Evolutionary conservation across 2,888 invertebrate genomes (phyloP), one percentile per base, ranked within the genome.

Genomic region (Micropterix aruncella): DNA sequence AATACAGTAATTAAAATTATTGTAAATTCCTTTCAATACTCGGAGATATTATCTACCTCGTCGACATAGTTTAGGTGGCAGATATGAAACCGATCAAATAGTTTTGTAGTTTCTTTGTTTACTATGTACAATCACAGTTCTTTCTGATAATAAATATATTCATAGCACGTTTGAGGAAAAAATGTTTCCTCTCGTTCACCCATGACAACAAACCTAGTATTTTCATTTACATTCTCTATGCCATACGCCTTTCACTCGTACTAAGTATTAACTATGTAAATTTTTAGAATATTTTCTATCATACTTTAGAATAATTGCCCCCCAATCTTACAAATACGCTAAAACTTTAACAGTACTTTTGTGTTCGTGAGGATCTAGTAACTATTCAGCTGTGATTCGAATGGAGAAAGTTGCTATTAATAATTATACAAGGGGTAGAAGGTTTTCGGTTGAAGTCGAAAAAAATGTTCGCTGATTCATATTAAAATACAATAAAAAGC

Each of bases 251-350:
- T 44, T 42, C 47, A 47, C 43, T 46, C 44, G 45, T 43, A 42
- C 42, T 41, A 44, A 43, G 45, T 41, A 44, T 50, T 44, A 27
- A 27, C 36, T 44, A 44, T 37, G 37, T 43, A 19, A 43, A 37
- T 42, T 39, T 49, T 51, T 51, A 51, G 51, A 50, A 51, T 51
- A 49, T 51, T 45, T 46, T 51, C 50, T 51, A 51, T 51, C 46
- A 48, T 51, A 51, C 45, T 51, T 51, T 51, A 51, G 51, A 51
- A 51, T 51, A 50, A 51, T 51, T 51, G 51, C 50, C 51, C 49
- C n/a, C 48, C 50, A 49, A 48, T 46, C 46, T 50, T 49, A 49
- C 42, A 43, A 48, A 45, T 51, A 50, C 42, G 17, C 38, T 44
- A 44, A 44, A 44, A 44, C 16, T 7, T 18, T 41, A 41, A 12